Base-by-base conservation (phyloP, 2,113 vertebrate genomes). In the Tautogolabrus adspersus region DNA sequence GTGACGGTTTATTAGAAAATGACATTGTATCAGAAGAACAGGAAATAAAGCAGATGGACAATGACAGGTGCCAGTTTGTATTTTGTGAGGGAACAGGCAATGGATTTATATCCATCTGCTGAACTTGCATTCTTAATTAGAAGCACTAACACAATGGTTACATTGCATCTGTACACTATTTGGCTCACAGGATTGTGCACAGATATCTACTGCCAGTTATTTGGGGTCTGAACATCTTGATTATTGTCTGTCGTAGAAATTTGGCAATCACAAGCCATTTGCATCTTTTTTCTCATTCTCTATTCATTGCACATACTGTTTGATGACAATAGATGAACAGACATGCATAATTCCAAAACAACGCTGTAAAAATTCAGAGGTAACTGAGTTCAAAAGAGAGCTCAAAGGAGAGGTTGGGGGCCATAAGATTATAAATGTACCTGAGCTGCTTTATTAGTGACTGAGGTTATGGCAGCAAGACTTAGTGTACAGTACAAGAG, bases 1-100 rank as follows among this genome's bases (percentile, higher is more conserved):
- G 67, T 40, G 59, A 75, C 55, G 13, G 12, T 70, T 77, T 69
- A 88, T 88, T 81, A 87, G 61, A 75, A 16, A 21, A 55, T 64
- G 68, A 76, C 71, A 86, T 83, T 82, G 70, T 83, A 82, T 75
- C 51, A 51, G 66, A 38, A 49, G 38, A 83, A 69, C 61, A 83
- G 77, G 77, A 79, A 78, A 71, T 62, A 69, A 64, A 88, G 79
- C 86, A 87, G 87, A 82, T 83, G 81, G 84, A 77, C 68, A 56
- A 21, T 56, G 84, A 72, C 82, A 87, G 77, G 78, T 79, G 86
- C 77, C 86, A 84, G 69, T 87, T 83, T 76, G 57, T 13, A 66
- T 79, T 78, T 72, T 66, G 83, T 67, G 30, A 51, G 57, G 56
- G 37, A 57, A 64, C 63, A 75, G 10, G 21, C 63, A 60, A 16